Base-by-base conservation (phyloP, 2,888 invertebrate genomes). In the Apoda limacodes region DNA sequence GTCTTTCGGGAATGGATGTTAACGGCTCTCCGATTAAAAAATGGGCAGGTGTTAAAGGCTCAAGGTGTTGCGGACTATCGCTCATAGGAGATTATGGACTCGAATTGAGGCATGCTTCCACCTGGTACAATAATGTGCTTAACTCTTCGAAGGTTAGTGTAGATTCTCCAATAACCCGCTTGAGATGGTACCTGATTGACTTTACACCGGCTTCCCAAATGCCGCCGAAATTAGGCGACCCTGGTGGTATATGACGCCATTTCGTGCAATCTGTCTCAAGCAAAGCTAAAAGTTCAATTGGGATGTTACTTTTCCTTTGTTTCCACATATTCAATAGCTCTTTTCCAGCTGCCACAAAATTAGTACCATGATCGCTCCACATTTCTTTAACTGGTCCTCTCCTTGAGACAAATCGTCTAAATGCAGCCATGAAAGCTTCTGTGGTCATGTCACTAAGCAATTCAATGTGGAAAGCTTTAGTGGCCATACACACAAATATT, bases 191-290 rank as follows among this genome's bases (percentile, higher is more conserved):
- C 31, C 50, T 50, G 0, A 42, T 25, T 3, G 45, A 47, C 22
- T 42, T 41, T 2, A 44, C 39, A 7, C 39, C 42, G 2, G 43
- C 40, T 22, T 48, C 46, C 44, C 45, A 48, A n/a, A n/a, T n/a
- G 1, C 50, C 48, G 12, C 43, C 46, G 14, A 42, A 43, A 22
- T 45, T 38, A 4, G 47, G 37, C 5, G 15, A 25, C 30, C 20
- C 15, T 22, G 47, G 27, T 1, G 48, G 44, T 5, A 39, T 46
- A 15, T 40, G 48, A 23, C 46, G 50, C 46, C 48, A 52, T 9
- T 34, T 29, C 7, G 42, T 48, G 28, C 28, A n/a, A n/a, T n/a
- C n/a, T n/a, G n/a, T n/a, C n/a, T n/a, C n/a, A n/a, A n/a, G n/a
- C n/a, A n/a, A n/a, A n/a, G n/a, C n/a, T n/a, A n/a, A n/a, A n/a